Evolutionary conservation across 2,888 invertebrate genomes (phyloP), one percentile per base, ranked within the genome.

Genomic region (Pogonocherus hispidulus): DNA sequence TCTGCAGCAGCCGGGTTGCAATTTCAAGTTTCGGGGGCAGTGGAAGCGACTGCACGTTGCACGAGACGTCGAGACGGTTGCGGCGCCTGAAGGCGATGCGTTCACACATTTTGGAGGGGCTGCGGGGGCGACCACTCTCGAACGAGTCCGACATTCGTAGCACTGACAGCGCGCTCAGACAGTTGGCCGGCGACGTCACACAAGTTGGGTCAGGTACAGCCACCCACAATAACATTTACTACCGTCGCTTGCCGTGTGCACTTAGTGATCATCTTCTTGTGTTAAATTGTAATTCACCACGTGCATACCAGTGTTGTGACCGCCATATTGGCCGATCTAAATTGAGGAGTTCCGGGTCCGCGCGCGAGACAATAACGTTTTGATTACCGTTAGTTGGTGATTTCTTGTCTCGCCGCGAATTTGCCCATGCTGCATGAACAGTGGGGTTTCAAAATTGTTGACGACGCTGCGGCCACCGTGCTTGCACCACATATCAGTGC

Each of bases 21-120:
- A 52, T 56, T 56, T 65, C 32, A 55, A 56, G 57, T 72, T 69
- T 69, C 63, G 72, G 65, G 67, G 69, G 63, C 62, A 67, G 63
- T 56, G 64, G 66, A 66, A 69, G 65, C 56, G 64, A 66, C 41
- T 56, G 65, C 66, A 71, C 66, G 51, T 47, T 59, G 59, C 59
- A 59, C 27, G 18, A 59, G 59, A 59, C 59, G 74, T 70, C 76
- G 77, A 75, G 74, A 75, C 76, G 76, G 72, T 70, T 70, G 72
- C 72, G 70, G 69, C 76, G 73, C 75, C 75, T 68, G 72, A 70
- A 74, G 74, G 74, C 74, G 77, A 74, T 78, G 77, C 77, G 74
- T 77, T 75, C 71, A 70, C 73, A 73, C 73, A 66, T 73, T 70
- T 67, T 66, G 66, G 72, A 57, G 70, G 69, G 71, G 71, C 65